Evolutionary conservation across 2,113 vertebrate species (phyloP).

Genomic region (Odocoileus hemionus): DNA sequence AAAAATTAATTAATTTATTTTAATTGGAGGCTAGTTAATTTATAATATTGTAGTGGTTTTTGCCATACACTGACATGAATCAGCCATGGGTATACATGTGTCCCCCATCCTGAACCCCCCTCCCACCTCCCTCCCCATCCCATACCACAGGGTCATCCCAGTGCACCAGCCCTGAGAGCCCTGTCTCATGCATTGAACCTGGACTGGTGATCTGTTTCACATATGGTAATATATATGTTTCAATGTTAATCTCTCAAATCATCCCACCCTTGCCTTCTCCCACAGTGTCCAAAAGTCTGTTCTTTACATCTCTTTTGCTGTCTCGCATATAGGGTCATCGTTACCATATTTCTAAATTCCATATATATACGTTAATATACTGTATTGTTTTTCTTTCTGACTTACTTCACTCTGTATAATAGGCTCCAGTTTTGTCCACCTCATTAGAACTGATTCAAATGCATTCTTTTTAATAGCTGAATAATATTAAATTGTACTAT

Average conservation of each 20-base stretch:
- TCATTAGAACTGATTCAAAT: neutral
- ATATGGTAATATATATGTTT: neutral
- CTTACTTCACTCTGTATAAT: neutral
- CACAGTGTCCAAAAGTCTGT: neutral
- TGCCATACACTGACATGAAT: neutral
- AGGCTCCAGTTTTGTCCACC: neutral
- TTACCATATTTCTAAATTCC: neutral
- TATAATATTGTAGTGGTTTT: neutral
- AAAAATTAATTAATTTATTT: neutral
- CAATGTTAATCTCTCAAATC: neutral
- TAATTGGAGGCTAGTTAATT: neutral
- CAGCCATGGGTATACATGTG: neutral
- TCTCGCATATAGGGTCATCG: accelerated
- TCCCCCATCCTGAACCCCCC: neutral
- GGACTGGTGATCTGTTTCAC: neutral
- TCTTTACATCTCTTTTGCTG: neutral
- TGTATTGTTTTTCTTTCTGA: neutral
- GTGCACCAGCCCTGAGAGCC: neutral
- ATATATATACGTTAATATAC: neutral
- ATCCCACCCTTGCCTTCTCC: neutral
- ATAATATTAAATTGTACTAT: neutral
- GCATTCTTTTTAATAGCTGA: neutral
- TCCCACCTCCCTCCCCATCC: neutral
- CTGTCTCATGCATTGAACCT: neutral
- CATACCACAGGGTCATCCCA: neutral